phyloP scores from a whole-genome alignment of 2,888 invertebrate genomes.

The Ophraella communa region DNA sequence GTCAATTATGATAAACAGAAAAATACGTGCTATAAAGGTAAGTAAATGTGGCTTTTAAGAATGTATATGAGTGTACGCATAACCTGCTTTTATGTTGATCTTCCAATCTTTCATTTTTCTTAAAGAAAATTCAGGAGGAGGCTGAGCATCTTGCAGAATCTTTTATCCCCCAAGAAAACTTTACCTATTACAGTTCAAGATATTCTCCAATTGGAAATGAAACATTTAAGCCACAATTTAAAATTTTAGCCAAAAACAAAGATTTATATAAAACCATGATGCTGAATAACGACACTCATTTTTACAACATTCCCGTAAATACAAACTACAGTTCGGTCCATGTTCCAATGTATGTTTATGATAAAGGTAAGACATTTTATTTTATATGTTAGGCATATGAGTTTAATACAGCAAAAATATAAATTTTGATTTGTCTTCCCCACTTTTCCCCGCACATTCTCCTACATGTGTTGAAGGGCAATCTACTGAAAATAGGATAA shows the following conservation, averaged over 20 bases:
- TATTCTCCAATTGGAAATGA: slow-evolving; percentile 66
- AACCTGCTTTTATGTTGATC: neutral
- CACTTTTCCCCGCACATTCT: too few species aligned
- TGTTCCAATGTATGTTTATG: slow-evolving; percentile 93
- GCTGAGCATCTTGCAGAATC: slow-evolving; percentile 74
- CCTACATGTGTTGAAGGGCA: too few species aligned
- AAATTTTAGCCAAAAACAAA: slow-evolving; percentile 37
- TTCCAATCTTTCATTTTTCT: slow-evolving; percentile 35
- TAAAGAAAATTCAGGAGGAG: slow-evolving; percentile 76
- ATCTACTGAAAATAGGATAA: too few species aligned
- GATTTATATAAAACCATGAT: slow-evolving; percentile 65
- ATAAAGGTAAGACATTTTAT: slow-evolving; percentile 66
- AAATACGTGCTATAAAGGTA: slow-evolving; percentile 88
- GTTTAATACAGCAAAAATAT: too few species aligned
- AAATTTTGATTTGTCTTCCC: too few species aligned
- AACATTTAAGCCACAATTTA: slow-evolving; percentile 36
- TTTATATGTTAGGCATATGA: too few species aligned
- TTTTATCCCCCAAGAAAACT: slow-evolving; percentile 59
- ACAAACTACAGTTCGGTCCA: slow-evolving; percentile 86
- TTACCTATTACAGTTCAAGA: slow-evolving; percentile 82
- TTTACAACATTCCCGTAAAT: slow-evolving; percentile 83
- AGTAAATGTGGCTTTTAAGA: slow-evolving; percentile 33
- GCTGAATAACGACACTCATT: slow-evolving; percentile 78
- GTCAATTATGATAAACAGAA: slow-evolving; percentile 82
- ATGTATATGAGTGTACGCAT: too few species aligned